Percentiles rank a stretch among this genome's conserved stretches.
phyloP scores from a whole-genome alignment of 92 coral and sea anemone species.

The Porites cylindrica region DNA sequence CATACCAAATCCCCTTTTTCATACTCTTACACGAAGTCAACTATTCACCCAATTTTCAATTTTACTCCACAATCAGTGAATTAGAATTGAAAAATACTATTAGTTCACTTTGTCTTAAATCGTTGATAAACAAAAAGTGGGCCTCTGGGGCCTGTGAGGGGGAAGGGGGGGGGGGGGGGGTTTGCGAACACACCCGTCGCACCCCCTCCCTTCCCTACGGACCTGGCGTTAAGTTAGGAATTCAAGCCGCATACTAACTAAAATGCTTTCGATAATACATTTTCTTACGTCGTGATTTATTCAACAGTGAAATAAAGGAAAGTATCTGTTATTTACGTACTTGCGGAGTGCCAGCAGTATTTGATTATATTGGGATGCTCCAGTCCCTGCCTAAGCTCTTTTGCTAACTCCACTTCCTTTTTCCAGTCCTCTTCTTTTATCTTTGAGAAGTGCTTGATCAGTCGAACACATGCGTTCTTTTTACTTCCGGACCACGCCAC shows the following conservation, averaged over 20 bases:
- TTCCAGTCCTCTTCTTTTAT: constrained; percentile 49
- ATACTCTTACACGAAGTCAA: too few species aligned
- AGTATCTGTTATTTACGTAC: not conserved
- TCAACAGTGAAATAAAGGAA: not conserved
- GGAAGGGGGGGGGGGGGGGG: too few species aligned
- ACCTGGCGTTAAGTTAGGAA: too few species aligned
- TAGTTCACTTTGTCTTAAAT: too few species aligned
- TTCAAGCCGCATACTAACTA: not conserved
- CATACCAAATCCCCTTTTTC: too few species aligned
- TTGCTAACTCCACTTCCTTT: constrained; percentile 39
- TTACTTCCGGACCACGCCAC: constrained; percentile 35
- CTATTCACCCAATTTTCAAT: too few species aligned
- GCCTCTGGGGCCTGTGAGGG: too few species aligned
- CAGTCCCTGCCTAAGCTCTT: constrained; percentile 20
- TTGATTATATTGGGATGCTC: constrained; percentile 56
- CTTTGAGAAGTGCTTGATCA: constrained; percentile 59
- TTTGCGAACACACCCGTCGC: too few species aligned
- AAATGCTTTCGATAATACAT: not conserved
- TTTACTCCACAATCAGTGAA: too few species aligned
- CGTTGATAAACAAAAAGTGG: too few species aligned
- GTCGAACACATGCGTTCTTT: constrained; percentile 31
- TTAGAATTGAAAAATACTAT: too few species aligned
- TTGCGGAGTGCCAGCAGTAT: constrained; percentile 51
- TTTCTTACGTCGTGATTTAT: not conserved
- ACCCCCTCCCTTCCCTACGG: too few species aligned